Evolutionary conservation across 2,797 vertebrate species (phyloP), one percentile per base, ranked within the genome.

Genomic region (Peromyscus aztecus): DNA sequence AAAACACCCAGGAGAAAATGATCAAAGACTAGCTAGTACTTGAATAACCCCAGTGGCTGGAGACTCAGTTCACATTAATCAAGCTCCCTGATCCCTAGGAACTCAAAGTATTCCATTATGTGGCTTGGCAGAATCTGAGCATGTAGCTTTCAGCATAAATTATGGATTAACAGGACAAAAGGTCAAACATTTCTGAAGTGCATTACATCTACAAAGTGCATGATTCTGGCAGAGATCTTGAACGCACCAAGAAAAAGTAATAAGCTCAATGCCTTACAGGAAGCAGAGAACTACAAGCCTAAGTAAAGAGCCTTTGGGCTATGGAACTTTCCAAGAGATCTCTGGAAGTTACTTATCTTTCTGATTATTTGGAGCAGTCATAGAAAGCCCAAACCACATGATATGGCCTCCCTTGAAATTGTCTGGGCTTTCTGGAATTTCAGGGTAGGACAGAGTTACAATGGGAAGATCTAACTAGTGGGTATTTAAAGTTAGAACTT

Each of bases 81-180:
- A 89, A 89, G 29, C 95, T 78, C 89, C n/a, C 73, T 24, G 31
- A 52, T 57, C 84, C 83, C 87, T 87, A 91, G 57, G 91, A 92
- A 89, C 71, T 95, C 6, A 96, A 97, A 97, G 89, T 55, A 89
- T n/a, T 80, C 97, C 96, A 97, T 91, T 95, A 97, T 94, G 95
- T 96, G 97, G 95, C 83, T 91, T 95, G 95, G 89, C 34, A 97
- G 87, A 96, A 94, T 85, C 86, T 94, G 65, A 95, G 80, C 69
- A 87, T 97, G 78, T 97, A 80, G 95, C 90, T 97, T 97, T 98
- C 55, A 96, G 71, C 86, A 96, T 96, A 76, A 98, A 97, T 98
- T 95, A 98, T 95, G 92, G 76, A 97, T 93, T 96, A 89, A 88
- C 43, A 97, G 83, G 96, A 90, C 57, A 95, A 94, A 97, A 98